A percentile compares a stretch with the other conserved stretches of the same genome.
Conservation (phyloP, 2,888 invertebrate genomes). For the Plebejus anna region DNA sequence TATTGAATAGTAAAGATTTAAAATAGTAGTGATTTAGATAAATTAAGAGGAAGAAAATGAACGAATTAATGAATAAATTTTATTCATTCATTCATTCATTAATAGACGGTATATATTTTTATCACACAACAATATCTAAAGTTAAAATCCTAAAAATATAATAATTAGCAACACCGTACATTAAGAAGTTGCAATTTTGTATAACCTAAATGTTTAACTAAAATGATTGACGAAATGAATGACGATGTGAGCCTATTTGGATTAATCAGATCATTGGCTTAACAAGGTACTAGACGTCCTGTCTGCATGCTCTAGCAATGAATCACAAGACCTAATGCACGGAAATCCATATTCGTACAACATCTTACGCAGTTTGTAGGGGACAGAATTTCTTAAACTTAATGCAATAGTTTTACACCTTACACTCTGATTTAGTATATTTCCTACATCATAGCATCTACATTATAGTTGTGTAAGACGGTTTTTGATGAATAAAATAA, state of each 20-base stretch:
- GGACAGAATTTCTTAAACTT: not conserved
- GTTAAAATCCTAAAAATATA: not conserved
- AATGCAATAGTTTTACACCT: not conserved
- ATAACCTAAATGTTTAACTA: not conserved
- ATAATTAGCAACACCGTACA: not conserved
- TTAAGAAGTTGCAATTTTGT: not conserved
- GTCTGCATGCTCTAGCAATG: conserved; percentile 3
- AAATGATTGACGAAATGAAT: too few relatives aligned
- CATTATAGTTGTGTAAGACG: too few relatives aligned
- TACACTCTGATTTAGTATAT: not conserved
- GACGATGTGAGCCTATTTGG: conserved; percentile 18
- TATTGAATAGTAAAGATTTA: not conserved
- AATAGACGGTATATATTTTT: too few relatives aligned
- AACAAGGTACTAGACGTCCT: conserved; percentile 20
- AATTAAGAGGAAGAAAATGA: too few relatives aligned
- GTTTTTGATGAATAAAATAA: too few relatives aligned
- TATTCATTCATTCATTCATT: too few relatives aligned
- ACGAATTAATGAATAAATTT: too few relatives aligned
- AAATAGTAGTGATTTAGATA: too few relatives aligned
- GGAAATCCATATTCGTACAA: conserved; percentile 15
- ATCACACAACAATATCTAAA: not conserved
- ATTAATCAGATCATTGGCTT: conserved; percentile 22
- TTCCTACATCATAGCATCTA: not conserved
- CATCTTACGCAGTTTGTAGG: not conserved
- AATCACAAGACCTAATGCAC: conserved; percentile 16